Evolutionary conservation across 2,113 vertebrate species (phyloP), one percentile per base, ranked within the genome.

Genomic region (Xenus cinereus): DNA sequence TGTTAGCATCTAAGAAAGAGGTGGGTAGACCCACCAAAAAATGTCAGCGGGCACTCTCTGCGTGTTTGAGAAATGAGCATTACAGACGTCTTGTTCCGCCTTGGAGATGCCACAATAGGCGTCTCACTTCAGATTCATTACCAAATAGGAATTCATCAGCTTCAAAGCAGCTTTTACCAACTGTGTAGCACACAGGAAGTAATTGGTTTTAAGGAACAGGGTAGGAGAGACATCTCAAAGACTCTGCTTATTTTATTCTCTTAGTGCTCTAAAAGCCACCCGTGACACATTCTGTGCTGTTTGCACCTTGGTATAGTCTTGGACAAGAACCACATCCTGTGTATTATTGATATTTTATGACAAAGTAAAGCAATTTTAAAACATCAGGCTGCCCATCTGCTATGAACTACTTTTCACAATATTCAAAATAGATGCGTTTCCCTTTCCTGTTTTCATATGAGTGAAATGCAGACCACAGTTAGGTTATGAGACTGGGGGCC

Each of bases 371-470:
- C 78, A 91, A 93, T 97, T 97, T 97, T 85, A 93, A 92, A 96
- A 85, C 84, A 94, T 89, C 84, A 87, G 81, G 59, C 92, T 83
- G 78, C 89, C 95, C 92, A 95, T 96, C 89, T 97, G 77, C 94
- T 94, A 53, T 73, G 94, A 93, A 92, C 91, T 89, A 67, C 94
- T 97, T 93, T 93, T 84, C 78, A 76, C 84, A 89, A 73, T 96
- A 97, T 97, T 97, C 95, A 96, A 96, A 97, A 94, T 95, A 96
- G 87, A 97, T 97, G 84, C 39, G 54, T 94, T 97, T 97, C 71
- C 75, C 71, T 96, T 95, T 92, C 86, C 93, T 96, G 80, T 96
- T 97, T 97, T 95, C 59, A 69, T 95, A 87, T 66, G 74, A 95
- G 94, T 75, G 59, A 95, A 90, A 89, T 77, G 74, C 64, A 84